These are phyloP conservation scores for Ascaphus truei DNA, from an alignment of 2,113 vertebrate species.

Conservation along the genomic window DNA sequence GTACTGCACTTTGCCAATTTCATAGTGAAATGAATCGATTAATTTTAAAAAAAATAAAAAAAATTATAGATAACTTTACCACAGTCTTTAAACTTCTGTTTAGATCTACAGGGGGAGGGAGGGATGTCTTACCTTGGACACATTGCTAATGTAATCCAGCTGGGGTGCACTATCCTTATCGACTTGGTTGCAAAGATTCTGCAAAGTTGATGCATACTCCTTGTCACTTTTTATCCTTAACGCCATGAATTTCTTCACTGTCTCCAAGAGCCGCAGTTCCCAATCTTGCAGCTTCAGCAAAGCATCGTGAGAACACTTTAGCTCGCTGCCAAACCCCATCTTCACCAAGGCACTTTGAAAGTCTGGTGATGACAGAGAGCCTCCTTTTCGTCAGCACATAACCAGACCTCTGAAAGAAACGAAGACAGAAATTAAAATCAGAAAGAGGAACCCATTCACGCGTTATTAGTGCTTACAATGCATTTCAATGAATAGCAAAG, in stretches of 20 bases:
- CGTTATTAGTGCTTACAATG: no score
- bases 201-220: conserved; percentile 89
- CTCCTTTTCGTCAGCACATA: conserved; percentile 63
- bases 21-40: no score
- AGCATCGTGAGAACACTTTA: conserved; percentile 91
- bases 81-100: no score
- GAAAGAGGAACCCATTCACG: not conserved
- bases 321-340: conserved; percentile 95
- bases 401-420: conserved; percentile 48
- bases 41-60: no score
- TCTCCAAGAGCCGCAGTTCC: conserved; percentile 91
- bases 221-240: conserved; percentile 95
- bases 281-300: conserved; percentile 95
- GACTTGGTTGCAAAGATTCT: conserved; percentile 91
- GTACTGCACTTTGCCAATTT: no score
- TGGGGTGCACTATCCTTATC: conserved; percentile 83
- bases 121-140: conserved; percentile 91
- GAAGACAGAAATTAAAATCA: not conserved
- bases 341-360: conserved; percentile 67
- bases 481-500: no score
- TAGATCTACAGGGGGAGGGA: no score
- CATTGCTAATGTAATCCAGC: conserved; percentile 85
- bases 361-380: conserved; percentile 39
- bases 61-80: no score
- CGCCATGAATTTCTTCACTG: conserved; percentile 94